Conservation (phyloP, 2,113 vertebrate genomes). For the Gymnocephalus cernua region DNA sequence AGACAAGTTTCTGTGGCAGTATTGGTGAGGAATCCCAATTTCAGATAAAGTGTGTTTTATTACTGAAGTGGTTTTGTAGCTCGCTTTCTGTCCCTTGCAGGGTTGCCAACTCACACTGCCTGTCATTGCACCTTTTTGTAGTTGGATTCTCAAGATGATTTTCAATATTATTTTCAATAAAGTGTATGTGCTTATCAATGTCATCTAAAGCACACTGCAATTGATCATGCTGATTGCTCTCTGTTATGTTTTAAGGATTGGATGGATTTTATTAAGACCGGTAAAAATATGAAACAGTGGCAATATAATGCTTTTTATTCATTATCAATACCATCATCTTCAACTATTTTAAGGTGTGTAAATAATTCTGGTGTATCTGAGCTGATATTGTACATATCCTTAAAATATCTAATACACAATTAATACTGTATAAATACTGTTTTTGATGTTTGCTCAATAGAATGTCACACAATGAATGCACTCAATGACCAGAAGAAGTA, state of each 20-base stretch:
- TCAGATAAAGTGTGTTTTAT: conserved; percentile 15
- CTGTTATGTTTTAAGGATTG: neutral
- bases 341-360: neutral
- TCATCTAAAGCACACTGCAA: neutral
- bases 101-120: conserved; percentile 6
- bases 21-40: conserved; percentile 18
- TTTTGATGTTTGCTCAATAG: neutral
- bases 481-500: neutral
- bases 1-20: conserved; percentile 33
- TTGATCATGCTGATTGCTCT: neutral
- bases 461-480: neutral
- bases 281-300: neutral
- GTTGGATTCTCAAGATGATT: conserved; percentile 13
- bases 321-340: neutral
- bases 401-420: neutral
- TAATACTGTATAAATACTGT: neutral
- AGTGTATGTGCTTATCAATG: neutral
- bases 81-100: neutral
- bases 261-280: neutral
- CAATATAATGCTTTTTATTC: neutral
- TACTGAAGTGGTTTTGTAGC: conserved; percentile 9
- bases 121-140: conserved; percentile 23
- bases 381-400: neutral
- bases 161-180: conserved; percentile 4
- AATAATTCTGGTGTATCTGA: neutral